phyloP scores from a whole-genome alignment of 2,888 invertebrate genomes.

The Phlogophora meticulosa region DNA sequence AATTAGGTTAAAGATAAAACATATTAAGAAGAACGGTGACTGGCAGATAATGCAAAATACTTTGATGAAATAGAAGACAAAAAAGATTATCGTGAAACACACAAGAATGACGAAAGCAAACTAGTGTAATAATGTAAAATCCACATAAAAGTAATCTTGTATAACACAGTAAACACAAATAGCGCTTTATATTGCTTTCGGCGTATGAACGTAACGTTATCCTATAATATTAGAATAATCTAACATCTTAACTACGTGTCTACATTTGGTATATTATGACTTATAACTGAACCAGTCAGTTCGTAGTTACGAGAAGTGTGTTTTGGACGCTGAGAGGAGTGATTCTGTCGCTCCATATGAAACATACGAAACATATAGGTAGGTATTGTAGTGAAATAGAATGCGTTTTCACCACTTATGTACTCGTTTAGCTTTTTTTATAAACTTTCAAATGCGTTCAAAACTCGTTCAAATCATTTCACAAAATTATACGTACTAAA shows the following conservation, averaged over 20 bases:
- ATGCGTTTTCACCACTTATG: too few species aligned
- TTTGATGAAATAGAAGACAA: neutral
- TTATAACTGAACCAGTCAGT: constrained; percentile 15
- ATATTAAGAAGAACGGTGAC: neutral
- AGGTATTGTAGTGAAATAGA: too few species aligned
- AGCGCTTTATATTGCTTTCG: constrained; percentile 9
- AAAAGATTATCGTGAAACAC: neutral
- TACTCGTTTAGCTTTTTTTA: too few species aligned
- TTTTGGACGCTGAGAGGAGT: constrained; percentile 3
- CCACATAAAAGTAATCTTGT: neutral
- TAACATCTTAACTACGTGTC: constrained; percentile 13
- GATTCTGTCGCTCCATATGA: neutral
- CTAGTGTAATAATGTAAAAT: neutral
- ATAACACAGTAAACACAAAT: constrained; percentile 8
- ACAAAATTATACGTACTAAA: too few species aligned
- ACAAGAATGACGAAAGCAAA: neutral
- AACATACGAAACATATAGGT: neutral
- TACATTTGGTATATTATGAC: constrained; percentile 5
- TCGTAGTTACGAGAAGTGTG: neutral
- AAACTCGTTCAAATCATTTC: too few species aligned
- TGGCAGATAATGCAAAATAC: neutral
- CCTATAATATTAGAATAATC: constrained; percentile 14
- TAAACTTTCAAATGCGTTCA: too few species aligned
- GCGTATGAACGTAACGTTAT: neutral
- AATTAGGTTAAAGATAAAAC: constrained; percentile 2